Base-by-base conservation (phyloP, 2,888 invertebrate species). In the Scaptomyza flava region DNA sequence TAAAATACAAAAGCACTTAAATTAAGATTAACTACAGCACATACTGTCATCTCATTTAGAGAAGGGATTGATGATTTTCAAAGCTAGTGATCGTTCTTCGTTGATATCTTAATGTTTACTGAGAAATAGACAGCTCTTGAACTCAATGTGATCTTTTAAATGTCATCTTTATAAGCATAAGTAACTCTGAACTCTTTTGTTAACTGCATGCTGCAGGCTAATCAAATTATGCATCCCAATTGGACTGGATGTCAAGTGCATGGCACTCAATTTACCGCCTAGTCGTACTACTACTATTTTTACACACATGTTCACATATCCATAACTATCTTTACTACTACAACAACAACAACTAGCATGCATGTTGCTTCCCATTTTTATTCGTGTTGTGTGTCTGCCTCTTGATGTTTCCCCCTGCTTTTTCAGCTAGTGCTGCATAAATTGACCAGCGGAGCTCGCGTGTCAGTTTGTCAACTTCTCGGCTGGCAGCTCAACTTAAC, bases 171-270 rank as follows among this genome's bases (percentile, higher is more conserved):
- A 23, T 20, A 23, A 27, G 27, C 23, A 4, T 23, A 23, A 36
- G 45, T 12, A 47, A 3, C 20, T 38, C 17, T 53, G 43, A 51
- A 41, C 57, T 47, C 48, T 41, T 14, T 14, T 17, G 38, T 30
- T 45, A 48, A 27, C 38, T 48, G 33, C 58, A 60, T 48, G 38
- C 67, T 53, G 52, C 47, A 61, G 54, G 47, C 72, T 69, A 77
- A 84, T 77, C 70, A 63, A 84, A 81, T 84, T 71, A 84, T 71
- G 61, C 77, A 60, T 56, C 50, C 3, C 79, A 76, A 79, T 81
- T 77, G 81, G 60, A 31, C 65, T 75, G 63, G 77, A 77, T 75
- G 81, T 81, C 85, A 82, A 84, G 84, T 75, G 79, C 74, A 68
- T 60, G 60, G 42, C 56, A 72, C 70, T 73, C 67, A 72, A 78